Conservation (phyloP, 2,113 vertebrate genomes). For the Romanogobio albipinnatus region DNA sequence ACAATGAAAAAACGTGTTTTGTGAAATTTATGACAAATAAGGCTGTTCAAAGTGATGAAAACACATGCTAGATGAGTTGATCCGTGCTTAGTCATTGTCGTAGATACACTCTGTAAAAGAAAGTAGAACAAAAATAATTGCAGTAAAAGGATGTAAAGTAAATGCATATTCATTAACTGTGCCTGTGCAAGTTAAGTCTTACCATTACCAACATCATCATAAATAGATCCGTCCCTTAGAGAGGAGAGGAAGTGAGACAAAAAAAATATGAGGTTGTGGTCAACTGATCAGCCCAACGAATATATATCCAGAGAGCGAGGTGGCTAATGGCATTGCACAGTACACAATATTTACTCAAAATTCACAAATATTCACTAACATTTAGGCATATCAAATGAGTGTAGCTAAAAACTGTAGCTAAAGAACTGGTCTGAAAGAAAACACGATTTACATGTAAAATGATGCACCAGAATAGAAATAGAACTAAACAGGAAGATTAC, state of each 20-base stretch:
- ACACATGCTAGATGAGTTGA: not conserved
- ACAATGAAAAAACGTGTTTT: not conserved
- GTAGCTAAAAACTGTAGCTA: not conserved
- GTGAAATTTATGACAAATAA: not conserved
- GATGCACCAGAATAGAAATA: not conserved
- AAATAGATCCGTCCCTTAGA: conserved; percentile 79
- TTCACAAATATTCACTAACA: not conserved
- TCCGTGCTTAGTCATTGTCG: conserved; percentile 74
- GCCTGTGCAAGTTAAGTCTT: conserved; percentile 49
- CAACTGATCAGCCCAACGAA: not conserved
- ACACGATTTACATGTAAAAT: not conserved
- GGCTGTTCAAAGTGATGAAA: not conserved
- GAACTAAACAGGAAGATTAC: conserved; percentile 49
- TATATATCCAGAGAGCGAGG: not conserved
- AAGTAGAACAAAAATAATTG: conserved; percentile 24
- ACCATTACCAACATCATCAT: conserved; percentile 81
- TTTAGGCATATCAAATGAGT: not conserved
- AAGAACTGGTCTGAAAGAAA: not conserved
- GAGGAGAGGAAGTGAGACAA: conserved; percentile 49
- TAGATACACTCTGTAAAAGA: conserved; percentile 79
- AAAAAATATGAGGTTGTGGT: not conserved
- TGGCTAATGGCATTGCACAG: not conserved
- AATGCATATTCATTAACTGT: not conserved
- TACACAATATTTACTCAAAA: not conserved
- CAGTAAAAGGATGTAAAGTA: not conserved